These are phyloP conservation scores for Pheosia tremula DNA, from an alignment of 2,888 invertebrate genomes.

Conservation along the genomic window DNA sequence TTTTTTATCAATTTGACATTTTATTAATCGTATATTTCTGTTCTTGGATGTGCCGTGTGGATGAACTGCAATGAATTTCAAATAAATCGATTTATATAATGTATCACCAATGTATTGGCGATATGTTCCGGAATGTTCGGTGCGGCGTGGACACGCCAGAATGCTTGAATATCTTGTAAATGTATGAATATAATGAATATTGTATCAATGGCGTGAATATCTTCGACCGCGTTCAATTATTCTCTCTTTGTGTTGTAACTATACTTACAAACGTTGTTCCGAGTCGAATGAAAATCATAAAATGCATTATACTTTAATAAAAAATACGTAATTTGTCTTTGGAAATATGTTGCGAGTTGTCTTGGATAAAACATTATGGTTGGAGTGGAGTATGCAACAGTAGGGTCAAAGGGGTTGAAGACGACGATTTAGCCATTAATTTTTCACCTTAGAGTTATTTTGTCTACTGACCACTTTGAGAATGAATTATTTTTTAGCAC, in stretches of 20 bases:
- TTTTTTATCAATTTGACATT: constrained; percentile 70
- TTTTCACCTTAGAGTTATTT: too few species aligned
- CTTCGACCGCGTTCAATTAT: constrained; percentile 19
- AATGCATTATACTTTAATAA: too few species aligned
- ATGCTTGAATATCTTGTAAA: neutral
- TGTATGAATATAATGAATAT: constrained; percentile 1
- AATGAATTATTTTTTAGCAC: too few species aligned
- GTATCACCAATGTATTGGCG: neutral
- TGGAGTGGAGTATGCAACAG: too few species aligned
- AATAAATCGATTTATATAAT: neutral
- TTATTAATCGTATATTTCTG: constrained; percentile 43
- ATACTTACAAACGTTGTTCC: constrained; percentile 17
- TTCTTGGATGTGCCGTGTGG: constrained; percentile 34
- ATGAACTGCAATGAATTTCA: constrained; percentile 34
- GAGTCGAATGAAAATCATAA: neutral
- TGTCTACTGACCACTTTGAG: too few species aligned
- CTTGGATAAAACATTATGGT: too few species aligned
- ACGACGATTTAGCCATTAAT: too few species aligned
- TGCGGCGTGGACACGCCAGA: neutral
- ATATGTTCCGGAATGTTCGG: neutral
- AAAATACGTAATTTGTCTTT: too few species aligned
- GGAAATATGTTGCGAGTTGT: too few species aligned
- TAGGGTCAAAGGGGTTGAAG: too few species aligned
- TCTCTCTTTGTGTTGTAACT: constrained; percentile 34
- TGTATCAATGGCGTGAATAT: neutral